These are phyloP conservation scores for Atrichornis clamosus DNA, from an alignment of 2,113 vertebrate species.

Conservation along the genomic window DNA sequence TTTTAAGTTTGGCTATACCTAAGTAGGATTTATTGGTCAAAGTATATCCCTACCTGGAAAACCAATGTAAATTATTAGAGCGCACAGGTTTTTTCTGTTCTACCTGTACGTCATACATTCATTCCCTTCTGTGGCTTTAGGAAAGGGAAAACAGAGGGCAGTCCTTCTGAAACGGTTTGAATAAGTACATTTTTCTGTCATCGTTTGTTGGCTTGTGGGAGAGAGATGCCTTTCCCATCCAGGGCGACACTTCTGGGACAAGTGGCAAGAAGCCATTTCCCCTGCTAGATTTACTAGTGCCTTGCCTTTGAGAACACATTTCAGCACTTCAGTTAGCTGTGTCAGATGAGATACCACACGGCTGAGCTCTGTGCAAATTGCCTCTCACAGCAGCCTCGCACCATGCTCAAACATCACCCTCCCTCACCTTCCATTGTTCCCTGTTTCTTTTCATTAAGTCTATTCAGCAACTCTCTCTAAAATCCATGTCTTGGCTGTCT, in stretches of 20 bases:
- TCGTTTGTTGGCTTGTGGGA: not conserved
- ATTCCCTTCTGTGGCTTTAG: not conserved
- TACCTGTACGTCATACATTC: not conserved
- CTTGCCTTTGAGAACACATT: not conserved
- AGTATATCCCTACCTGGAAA: not conserved
- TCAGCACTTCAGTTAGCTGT: not conserved
- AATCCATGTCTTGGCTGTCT: not conserved
- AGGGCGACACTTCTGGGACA: not conserved
- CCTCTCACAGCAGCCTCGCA: not conserved
- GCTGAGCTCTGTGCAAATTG: not conserved
- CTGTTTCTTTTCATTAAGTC: conserved; percentile 30
- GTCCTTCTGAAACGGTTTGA: not conserved
- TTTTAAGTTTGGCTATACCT: not conserved
- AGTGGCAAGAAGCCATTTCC: not conserved
- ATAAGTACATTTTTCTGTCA: not conserved
- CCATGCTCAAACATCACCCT: not conserved
- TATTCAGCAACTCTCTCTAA: not conserved
- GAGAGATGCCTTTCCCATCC: not conserved
- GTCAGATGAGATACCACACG: not conserved
- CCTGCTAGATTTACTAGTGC: rapidly evolving
- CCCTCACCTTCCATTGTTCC: conserved; percentile 11
- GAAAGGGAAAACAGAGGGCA: not conserved
- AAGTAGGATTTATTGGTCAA: not conserved
- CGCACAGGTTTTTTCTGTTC: not conserved
- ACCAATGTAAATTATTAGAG: not conserved